Percentiles rank a stretch among this genome's conserved stretches.
Conservation (phyloP, 2,797 vertebrate genomes). For the Picus viridis region DNA sequence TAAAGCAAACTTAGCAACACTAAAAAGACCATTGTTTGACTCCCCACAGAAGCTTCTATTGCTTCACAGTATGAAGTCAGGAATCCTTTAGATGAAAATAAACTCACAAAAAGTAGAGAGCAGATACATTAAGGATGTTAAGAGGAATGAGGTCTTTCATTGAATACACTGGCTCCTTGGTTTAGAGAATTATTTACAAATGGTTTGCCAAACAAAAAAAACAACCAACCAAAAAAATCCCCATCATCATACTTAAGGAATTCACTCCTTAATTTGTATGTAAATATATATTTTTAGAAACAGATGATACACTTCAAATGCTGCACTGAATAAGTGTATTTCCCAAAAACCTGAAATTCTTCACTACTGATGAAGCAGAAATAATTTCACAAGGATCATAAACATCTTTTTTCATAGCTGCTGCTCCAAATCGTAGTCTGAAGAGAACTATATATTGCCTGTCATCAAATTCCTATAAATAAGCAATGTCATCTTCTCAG, state of each 20-base stretch:
- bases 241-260: neutral
- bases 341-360: conserved; percentile 1
- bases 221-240: neutral
- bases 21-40: conserved; percentile 57
- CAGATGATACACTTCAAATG: neutral
- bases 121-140: conserved; percentile 23
- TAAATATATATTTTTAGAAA: neutral
- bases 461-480: neutral
- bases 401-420: neutral
- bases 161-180: neutral
- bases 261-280: neutral
- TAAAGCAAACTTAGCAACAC: conserved; percentile 65
- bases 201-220: neutral
- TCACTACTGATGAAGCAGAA: neutral
- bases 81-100: conserved; percentile 67
- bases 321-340: neutral
- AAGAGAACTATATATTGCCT: neutral
- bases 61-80: conserved; percentile 68
- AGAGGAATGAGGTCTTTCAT: conserved; percentile 8
- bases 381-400: conserved; percentile 21
- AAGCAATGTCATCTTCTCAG: neutral
- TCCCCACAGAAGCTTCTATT: conserved; percentile 60
- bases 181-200: neutral
- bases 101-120: conserved; percentile 38
- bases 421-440: conserved; percentile 17